These are phyloP conservation scores for Procambarus virginalis DNA, from an alignment of 1,140 invertebrate species.

Conservation along the genomic window DNA sequence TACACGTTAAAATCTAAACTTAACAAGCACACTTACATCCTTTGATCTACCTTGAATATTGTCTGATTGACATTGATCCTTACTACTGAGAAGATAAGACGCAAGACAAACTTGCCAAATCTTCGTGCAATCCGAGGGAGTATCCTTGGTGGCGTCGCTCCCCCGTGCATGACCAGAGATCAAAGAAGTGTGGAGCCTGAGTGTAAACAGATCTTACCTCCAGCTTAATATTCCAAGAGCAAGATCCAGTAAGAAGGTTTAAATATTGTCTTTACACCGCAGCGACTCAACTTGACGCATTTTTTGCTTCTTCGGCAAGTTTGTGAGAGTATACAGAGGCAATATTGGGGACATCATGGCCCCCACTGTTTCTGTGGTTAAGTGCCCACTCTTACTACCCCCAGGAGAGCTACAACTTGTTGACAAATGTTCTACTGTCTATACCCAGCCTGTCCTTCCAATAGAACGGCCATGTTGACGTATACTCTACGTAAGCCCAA, in stretches of 20 bases:
- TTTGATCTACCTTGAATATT: neutral
- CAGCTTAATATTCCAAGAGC: slow-evolving; percentile 3
- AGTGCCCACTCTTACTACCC: too few species aligned
- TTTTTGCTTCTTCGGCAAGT: neutral
- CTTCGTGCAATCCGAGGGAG: slow-evolving; percentile 1
- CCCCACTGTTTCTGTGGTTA: too few species aligned
- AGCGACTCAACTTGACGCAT: neutral
- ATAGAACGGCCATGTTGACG: too few species aligned
- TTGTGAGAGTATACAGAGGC: neutral
- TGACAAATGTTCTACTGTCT: too few species aligned
- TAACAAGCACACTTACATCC: neutral
- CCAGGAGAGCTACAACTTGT: too few species aligned
- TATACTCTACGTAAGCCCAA: too few species aligned
- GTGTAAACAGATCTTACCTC: neutral
- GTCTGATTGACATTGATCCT: slow-evolving; percentile 29
- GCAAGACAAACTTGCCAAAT: slow-evolving; percentile 1
- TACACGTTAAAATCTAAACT: too few species aligned
- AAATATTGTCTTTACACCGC: neutral
- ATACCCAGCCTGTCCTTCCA: too few species aligned
- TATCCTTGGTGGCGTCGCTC: neutral
- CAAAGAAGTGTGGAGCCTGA: neutral
- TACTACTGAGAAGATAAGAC: neutral
- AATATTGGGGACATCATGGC: too few species aligned
- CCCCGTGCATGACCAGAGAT: neutral
- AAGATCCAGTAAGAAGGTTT: neutral